Conservation (phyloP, 2,113 vertebrate species). For the Morphnarchus princeps region DNA sequence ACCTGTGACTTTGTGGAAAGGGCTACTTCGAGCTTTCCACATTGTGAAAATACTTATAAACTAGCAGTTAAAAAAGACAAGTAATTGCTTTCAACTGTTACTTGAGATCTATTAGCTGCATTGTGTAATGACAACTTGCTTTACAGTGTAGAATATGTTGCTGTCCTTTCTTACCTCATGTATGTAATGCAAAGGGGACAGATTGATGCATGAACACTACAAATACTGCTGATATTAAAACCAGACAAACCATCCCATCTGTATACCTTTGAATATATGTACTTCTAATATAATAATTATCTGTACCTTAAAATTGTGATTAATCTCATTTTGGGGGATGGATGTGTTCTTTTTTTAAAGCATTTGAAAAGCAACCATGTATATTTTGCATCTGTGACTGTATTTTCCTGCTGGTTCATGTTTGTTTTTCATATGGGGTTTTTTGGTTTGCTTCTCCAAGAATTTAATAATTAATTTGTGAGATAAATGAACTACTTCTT, state of each 20-base stretch:
- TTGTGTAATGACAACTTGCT: not conserved
- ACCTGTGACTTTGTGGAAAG: not conserved
- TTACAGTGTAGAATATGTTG: not conserved
- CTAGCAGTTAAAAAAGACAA: not conserved
- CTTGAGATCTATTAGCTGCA: not conserved
- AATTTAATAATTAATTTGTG: not conserved
- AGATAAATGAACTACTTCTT: not conserved
- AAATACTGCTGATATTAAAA: not conserved
- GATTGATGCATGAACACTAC: not conserved
- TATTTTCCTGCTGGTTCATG: not conserved
- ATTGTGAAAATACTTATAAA: not conserved
- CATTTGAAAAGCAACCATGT: not conserved
- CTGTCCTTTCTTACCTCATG: not conserved
- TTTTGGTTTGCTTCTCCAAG: not conserved
- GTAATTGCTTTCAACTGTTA: not conserved
- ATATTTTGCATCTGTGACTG: not conserved
- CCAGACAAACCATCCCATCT: not conserved
- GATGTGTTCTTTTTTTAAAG: not conserved
- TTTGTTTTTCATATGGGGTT: not conserved
- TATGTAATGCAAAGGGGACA: not conserved
- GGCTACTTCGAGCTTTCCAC: not conserved
- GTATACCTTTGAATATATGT: not conserved
- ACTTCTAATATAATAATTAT: not conserved
- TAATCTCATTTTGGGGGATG: not conserved
- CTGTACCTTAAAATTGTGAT: not conserved